These are phyloP conservation scores for Merodon equestris DNA, from an alignment of 2,888 invertebrate species.

Conservation along the genomic window DNA sequence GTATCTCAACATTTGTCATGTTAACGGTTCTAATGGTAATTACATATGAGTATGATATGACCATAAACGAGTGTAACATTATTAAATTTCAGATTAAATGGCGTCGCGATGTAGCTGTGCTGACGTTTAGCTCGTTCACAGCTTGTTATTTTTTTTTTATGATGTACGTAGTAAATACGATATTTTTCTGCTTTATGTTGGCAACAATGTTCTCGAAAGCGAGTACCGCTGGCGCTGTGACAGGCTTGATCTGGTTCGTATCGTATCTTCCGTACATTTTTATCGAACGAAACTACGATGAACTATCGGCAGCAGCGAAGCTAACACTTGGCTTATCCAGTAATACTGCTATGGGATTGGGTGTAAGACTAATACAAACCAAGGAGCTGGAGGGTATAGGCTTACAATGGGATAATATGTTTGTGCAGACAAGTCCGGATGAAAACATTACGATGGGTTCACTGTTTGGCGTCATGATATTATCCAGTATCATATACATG, in stretches of 20 bases:
- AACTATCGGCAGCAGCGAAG: slow-evolving; percentile 82
- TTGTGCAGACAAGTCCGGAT: slow-evolving; percentile 83
- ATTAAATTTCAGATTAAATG: slow-evolving; percentile 79
- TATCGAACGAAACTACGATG: slow-evolving; percentile 83
- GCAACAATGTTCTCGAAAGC: slow-evolving; percentile 90
- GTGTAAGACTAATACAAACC: slow-evolving; percentile 86
- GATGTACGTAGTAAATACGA: slow-evolving; percentile 85
- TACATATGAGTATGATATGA: background rate
- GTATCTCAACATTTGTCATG: slow-evolving; percentile 82
- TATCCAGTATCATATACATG: slow-evolving; percentile 80
- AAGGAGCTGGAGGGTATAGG: slow-evolving; percentile 83
- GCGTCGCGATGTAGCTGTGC: slow-evolving; percentile 82
- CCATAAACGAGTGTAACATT: slow-evolving; percentile 80
- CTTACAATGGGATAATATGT: slow-evolving; percentile 80
- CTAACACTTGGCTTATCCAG: slow-evolving; percentile 83
- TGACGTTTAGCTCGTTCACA: slow-evolving; percentile 84
- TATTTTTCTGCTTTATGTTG: slow-evolving; percentile 89
- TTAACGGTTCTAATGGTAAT: slow-evolving; percentile 82
- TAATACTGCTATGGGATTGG: slow-evolving; percentile 90
- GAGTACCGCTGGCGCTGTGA: slow-evolving; percentile 88
- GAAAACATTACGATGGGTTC: too few species aligned
- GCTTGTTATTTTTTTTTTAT: slow-evolving; percentile 86
- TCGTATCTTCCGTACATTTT: slow-evolving; percentile 86
- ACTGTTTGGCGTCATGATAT: too few species aligned
- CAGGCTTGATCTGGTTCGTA: slow-evolving; percentile 88